phyloP scores from a whole-genome alignment of 2,888 invertebrate species.

The Galerucella calmariensis region DNA sequence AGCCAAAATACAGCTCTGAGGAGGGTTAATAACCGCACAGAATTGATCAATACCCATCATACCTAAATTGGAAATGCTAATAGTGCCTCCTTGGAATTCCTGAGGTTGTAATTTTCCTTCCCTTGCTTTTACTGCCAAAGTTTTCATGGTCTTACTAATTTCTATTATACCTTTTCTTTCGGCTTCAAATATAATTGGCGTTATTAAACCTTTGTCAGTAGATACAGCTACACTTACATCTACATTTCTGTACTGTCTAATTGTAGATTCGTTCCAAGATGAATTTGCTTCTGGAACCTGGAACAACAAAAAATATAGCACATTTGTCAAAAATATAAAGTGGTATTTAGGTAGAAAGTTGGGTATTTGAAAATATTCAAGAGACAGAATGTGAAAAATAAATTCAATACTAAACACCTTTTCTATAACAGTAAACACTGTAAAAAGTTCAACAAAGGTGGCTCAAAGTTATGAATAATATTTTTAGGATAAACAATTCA shows the following conservation, averaged over 20 bases:
- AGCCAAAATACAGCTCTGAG: constrained; percentile 94
- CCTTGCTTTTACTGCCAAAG: constrained; percentile 86
- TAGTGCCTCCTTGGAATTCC: constrained; percentile 97
- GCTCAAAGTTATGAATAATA: too few species aligned
- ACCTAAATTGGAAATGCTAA: constrained; percentile 94
- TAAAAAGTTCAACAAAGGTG: too few species aligned
- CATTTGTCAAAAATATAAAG: too few species aligned
- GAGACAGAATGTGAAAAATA: not conserved
- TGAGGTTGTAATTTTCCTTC: constrained; percentile 90
- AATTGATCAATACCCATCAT: constrained; percentile 93
- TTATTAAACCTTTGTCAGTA: constrained; percentile 93
- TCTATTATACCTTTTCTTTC: constrained; percentile 89
- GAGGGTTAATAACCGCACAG: constrained; percentile 95
- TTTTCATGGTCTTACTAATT: constrained; percentile 83
- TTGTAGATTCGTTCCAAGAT: constrained; percentile 92
- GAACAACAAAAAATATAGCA: not conserved
- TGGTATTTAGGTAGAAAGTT: too few species aligned
- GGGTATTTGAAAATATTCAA: not conserved
- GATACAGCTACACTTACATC: constrained; percentile 98
- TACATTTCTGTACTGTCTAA: constrained; percentile 92
- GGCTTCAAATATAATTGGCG: constrained; percentile 94
- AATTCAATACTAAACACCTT: too few species aligned
- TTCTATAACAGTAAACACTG: too few species aligned
- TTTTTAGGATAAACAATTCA: too few species aligned
- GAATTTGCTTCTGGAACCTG: constrained; percentile 92